Conservation (phyloP, 2,888 invertebrate species). For the Yponomeuta plumbellus region DNA sequence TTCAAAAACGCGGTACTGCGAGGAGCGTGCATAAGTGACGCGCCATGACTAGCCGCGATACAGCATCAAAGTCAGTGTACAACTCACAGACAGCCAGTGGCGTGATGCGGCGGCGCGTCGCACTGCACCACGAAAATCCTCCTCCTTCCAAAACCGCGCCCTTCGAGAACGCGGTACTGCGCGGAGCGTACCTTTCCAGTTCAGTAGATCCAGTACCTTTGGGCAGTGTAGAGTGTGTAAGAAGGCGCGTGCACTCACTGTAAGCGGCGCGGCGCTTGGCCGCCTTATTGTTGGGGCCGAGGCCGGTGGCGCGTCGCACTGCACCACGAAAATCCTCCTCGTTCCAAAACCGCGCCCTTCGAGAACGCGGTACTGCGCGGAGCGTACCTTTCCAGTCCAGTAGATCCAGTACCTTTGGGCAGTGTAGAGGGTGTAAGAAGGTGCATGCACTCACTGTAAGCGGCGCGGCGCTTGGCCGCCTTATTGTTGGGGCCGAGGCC, state of each 20-base stretch:
- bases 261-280: slow-evolving; percentile 97
- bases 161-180: too few relatives aligned
- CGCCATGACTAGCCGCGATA: slow-evolving; percentile 95
- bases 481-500: slow-evolving; percentile 97
- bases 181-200: too few relatives aligned
- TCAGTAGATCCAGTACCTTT: too few relatives aligned
- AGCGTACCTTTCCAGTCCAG: too few relatives aligned
- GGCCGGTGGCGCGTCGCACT: slow-evolving; percentile 85
- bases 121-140: slow-evolving; percentile 92
- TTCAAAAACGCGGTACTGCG: slow-evolving; percentile 90
- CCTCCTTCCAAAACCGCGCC: too few relatives aligned
- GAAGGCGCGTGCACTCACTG: slow-evolving; percentile 44
- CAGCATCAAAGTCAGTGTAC: too few relatives aligned
- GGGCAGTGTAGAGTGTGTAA: too few relatives aligned
- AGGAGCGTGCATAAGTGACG: slow-evolving; percentile 94
- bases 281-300: slow-evolving; percentile 95
- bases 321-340: slow-evolving; percentile 89
- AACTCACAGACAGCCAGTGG: slow-evolving; percentile 89
- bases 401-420: too few relatives aligned
- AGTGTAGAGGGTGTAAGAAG: too few relatives aligned
- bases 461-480: slow-evolving; percentile 95
- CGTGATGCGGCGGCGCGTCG: slow-evolving; percentile 78
- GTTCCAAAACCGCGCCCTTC: too few relatives aligned
- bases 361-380: too few relatives aligned
- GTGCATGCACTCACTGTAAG: slow-evolving; percentile 77